Conservation (phyloP, 2,888 invertebrate species). For the Torymus aiolomorphi region DNA sequence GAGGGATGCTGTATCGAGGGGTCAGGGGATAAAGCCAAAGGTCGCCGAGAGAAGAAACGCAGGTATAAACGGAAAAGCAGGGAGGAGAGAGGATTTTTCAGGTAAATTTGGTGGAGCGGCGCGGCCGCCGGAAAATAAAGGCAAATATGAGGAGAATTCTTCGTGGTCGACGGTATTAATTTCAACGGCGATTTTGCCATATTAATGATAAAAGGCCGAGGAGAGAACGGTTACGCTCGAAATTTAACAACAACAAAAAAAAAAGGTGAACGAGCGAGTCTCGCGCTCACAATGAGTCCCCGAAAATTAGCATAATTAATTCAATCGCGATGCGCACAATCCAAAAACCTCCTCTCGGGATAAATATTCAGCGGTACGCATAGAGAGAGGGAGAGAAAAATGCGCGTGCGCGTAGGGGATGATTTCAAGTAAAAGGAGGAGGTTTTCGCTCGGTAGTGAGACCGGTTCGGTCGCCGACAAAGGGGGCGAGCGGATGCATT, state of each 20-base stretch:
- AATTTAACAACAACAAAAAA: no score
- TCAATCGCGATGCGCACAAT: not conserved
- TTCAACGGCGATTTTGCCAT: no score
- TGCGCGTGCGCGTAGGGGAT: constrained; percentile 65
- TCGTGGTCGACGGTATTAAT: no score
- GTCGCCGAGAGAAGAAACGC: not conserved
- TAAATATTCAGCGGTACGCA: constrained; percentile 41
- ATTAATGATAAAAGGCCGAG: no score
- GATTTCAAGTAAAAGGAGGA: constrained; percentile 74
- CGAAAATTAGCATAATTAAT: constrained; percentile 34
- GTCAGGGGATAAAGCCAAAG: constrained; percentile 44
- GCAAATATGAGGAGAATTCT: not conserved
- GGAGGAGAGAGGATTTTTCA: constrained; percentile 40
- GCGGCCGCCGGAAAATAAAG: not conserved
- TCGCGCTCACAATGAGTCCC: no score
- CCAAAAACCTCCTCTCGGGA: not conserved
- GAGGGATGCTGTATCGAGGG: not conserved
- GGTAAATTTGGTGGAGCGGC: constrained; percentile 5
- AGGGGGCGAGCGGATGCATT: constrained; percentile 70
- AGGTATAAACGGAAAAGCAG: constrained; percentile 45
- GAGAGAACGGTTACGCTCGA: no score
- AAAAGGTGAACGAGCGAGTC: not conserved
- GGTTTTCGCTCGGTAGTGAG: constrained; percentile 58
- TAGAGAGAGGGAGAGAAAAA: constrained; percentile 40
- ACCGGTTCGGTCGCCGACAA: constrained; percentile 73